Base-by-base conservation (phyloP, 1,140 invertebrate species). In the Brachionus sp. region DNA sequence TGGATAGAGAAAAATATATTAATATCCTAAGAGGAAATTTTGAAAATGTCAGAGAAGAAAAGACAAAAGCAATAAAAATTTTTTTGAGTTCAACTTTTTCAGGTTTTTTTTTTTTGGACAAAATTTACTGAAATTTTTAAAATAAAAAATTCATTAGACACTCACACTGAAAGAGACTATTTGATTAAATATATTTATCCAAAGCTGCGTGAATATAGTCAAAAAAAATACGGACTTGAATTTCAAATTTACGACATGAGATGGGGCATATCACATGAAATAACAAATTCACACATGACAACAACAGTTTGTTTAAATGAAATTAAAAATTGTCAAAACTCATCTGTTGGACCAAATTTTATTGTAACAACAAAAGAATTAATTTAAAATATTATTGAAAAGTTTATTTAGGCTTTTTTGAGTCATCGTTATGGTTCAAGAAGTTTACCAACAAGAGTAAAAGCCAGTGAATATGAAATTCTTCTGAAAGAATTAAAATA, bases 371-470 rank as follows among this genome's bases (percentile, higher is more conserved):
- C n/a, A n/a, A n/a, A 62, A 1, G 4, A 62, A 62, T 23, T 29
- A 29, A 29, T 23, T 29, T 25, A 19, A 39, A 35, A 78, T 57
- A 23, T 50, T 35, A 42, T n/a, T 64, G 5, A 13, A 68, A 25
- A 33, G 35, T 35, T 6, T 16, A 37, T 70, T 9, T 44, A 84
- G 83, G 64, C 29, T 29, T 78, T 78, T 66, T 33, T 84, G 16
- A 64, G 83, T 16, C 57, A 82, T 50, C 78, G 78, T n/a, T 82
- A 82, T 70, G 78, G 78, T 9, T 97, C 92, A 89, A 92, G 84
- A 93, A 92, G 13, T 89, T 92, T 84, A 84, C 92, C 50, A 66
- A 23, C 78, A n/a, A 35, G 35, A 66, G 13, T 82, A 7, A 33
- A 66, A 33, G 13, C 66, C n/a, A 35, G 39, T 23, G 29, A 66